Percentiles rank a stretch among this genome's conserved stretches.
Evolutionary conservation across 1,140 invertebrate genomes (phyloP).

Genomic region (Leptinotarsa defecta): DNA sequence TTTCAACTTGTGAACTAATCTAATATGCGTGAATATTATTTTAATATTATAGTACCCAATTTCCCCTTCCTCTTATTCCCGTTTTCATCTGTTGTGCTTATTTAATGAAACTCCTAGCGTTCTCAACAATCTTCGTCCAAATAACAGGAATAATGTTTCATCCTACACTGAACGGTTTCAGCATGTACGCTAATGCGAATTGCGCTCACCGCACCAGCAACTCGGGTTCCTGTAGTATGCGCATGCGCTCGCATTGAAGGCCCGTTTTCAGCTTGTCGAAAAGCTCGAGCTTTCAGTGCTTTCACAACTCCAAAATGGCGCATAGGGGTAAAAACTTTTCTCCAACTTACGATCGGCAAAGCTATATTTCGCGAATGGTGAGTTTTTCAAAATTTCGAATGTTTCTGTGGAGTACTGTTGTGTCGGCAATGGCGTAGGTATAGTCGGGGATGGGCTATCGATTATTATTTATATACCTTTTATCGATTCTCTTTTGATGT

Average conservation of each 20-base stretch:
- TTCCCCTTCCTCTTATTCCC: no score
- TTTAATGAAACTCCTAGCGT: no score
- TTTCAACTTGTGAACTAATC: no score
- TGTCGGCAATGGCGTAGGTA: neutral
- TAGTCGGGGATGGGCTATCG: neutral
- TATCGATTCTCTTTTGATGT: constrained; percentile 9
- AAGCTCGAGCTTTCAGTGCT: constrained; percentile 25
- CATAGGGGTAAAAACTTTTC: constrained; percentile 40
- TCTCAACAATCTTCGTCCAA: no score
- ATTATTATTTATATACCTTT: constrained; percentile 9
- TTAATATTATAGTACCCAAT: no score
- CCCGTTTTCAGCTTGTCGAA: constrained; percentile 14
- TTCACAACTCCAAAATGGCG: constrained; percentile 46
- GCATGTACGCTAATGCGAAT: neutral
- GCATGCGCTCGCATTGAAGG: neutral
- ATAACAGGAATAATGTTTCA: no score
- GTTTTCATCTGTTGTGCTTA: no score
- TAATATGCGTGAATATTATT: no score
- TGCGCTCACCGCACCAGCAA: neutral
- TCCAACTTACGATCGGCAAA: constrained; percentile 33
- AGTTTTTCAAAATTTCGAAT: constrained; percentile 24
- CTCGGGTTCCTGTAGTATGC: neutral
- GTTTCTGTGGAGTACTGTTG: neutral
- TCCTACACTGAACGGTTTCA: no score
- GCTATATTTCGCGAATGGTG: constrained; percentile 49